These are phyloP conservation scores for Balaeniceps rex DNA, from an alignment of 2,113 vertebrate species.

Conservation along the genomic window DNA sequence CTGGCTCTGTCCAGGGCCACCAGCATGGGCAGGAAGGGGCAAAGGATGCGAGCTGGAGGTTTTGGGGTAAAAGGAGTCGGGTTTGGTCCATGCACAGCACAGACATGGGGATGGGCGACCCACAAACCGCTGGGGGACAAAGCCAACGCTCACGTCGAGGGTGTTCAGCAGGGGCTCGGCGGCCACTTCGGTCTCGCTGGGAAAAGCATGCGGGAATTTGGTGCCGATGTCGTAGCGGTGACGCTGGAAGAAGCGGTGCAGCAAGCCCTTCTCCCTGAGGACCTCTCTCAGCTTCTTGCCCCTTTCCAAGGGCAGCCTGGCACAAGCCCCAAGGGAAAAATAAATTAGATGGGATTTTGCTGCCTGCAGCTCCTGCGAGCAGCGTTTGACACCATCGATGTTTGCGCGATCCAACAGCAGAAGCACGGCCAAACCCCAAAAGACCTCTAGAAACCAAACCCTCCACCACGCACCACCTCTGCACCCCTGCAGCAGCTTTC, in stretches of 20 bases:
- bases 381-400: fast-evolving
- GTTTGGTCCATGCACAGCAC: not conserved
- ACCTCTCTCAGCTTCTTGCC: constrained; percentile 67
- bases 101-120: not conserved
- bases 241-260: constrained; percentile 46
- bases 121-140: fast-evolving
- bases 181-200: not conserved
- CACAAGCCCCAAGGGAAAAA: not conserved
- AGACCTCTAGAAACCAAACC: not conserved
- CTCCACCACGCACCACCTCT: fast-evolving
- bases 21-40: fast-evolving
- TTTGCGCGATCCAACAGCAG: not conserved
- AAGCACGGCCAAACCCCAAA: not conserved
- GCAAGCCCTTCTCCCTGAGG: constrained; percentile 68
- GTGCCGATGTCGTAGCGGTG: not conserved
- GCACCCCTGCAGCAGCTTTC: not conserved
- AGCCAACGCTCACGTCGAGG: constrained; percentile 58
- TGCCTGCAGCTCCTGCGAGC: not conserved
- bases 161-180: constrained; percentile 54
- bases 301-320: constrained; percentile 76
- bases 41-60: not conserved
- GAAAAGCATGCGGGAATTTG: not conserved
- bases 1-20: not conserved
- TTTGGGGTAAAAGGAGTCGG: not conserved
- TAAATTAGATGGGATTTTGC: not conserved